phyloP scores from a whole-genome alignment of 2,888 invertebrate genomes.

The Habroteleia sp. region DNA sequence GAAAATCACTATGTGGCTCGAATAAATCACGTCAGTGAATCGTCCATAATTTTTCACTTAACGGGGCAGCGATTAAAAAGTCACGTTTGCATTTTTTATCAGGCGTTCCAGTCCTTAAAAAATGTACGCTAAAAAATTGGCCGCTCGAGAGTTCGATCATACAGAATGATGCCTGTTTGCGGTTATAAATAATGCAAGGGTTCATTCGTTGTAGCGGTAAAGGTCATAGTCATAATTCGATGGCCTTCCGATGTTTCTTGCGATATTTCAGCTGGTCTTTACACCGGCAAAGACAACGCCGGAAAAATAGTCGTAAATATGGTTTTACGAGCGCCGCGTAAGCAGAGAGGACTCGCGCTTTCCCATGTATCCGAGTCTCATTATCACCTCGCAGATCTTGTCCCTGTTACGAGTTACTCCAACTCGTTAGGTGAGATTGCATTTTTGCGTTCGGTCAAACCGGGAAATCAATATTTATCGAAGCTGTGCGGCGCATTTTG shows the following conservation, averaged over 20 bases:
- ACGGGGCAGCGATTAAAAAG: slow-evolving; percentile 24
- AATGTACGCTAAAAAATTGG: slow-evolving; percentile 25
- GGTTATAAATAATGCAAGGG: slow-evolving; percentile 56
- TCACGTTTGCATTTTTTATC: slow-evolving; percentile 36
- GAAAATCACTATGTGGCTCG: too few relatives aligned
- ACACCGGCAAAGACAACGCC: slow-evolving; percentile 66
- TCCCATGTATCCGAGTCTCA: slow-evolving; percentile 46
- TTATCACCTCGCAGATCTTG: slow-evolving; percentile 38
- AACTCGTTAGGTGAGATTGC: slow-evolving; percentile 29
- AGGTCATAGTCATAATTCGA: slow-evolving; percentile 58
- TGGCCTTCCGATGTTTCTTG: slow-evolving; percentile 52
- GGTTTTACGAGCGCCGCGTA: slow-evolving; percentile 66
- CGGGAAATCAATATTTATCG: slow-evolving; percentile 12
- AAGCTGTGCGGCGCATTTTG: slow-evolving; percentile 3
- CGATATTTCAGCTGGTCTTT: slow-evolving; percentile 48
- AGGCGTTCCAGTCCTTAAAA: slow-evolving; percentile 15
- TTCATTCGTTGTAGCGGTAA: slow-evolving; percentile 51
- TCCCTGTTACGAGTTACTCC: slow-evolving; percentile 36
- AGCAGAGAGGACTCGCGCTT: slow-evolving; percentile 11
- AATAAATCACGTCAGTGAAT: slow-evolving; percentile 54
- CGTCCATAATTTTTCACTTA: slow-evolving; percentile 54
- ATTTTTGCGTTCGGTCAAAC: slow-evolving; percentile 20
- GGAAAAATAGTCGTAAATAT: slow-evolving; percentile 69
- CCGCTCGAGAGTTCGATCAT: slow-evolving; percentile 40
- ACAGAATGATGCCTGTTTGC: slow-evolving; percentile 39